A percentile compares a stretch with the other conserved stretches of the same genome.
Evolutionary conservation across 2,888 invertebrate species (phyloP).

Genomic region (Eretmocerus hayati): DNA sequence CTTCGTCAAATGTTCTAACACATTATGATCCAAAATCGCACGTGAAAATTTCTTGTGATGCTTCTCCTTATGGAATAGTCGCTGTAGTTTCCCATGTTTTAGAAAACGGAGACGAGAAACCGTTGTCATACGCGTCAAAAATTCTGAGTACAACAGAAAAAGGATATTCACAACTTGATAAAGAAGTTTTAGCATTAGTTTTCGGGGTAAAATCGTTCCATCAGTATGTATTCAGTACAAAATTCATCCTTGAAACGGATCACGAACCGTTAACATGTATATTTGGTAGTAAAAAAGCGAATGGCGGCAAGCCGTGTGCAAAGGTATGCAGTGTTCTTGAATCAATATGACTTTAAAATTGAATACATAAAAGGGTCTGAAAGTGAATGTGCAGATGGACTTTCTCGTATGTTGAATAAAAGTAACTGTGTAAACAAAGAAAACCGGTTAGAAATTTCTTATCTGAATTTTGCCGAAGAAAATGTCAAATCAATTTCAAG

Average conservation of each 20-base stretch:
- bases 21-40: slow-evolving; percentile 5
- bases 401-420: slow-evolving; percentile 9
- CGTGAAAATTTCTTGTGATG: background rate
- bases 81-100: slow-evolving; percentile 15
- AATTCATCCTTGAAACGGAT: slow-evolving; percentile 32
- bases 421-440: background rate
- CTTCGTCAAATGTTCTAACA: background rate
- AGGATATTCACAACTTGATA: slow-evolving; percentile 18
- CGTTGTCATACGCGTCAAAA: slow-evolving; percentile 19
- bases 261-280: slow-evolving; percentile 36
- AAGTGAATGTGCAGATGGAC: slow-evolving; percentile 10
- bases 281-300: slow-evolving; percentile 22
- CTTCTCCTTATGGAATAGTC: slow-evolving; percentile 1
- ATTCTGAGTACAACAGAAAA: slow-evolving; percentile 11
- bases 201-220: slow-evolving; percentile 1
- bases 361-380: slow-evolving; percentile 4
- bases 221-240: slow-evolving; percentile 17
- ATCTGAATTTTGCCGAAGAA: background rate
- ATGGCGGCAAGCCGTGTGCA: slow-evolving; percentile 28
- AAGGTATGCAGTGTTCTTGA: slow-evolving; percentile 26
- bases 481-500: background rate
- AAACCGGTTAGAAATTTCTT: background rate
- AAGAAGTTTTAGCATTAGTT: slow-evolving; percentile 14
- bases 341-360: slow-evolving; percentile 7
- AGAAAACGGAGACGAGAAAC: slow-evolving; percentile 13